Evolutionary conservation across 2,888 invertebrate species (phyloP), one percentile per base, ranked within the genome.

Genomic region (Dryobota labecula): DNA sequence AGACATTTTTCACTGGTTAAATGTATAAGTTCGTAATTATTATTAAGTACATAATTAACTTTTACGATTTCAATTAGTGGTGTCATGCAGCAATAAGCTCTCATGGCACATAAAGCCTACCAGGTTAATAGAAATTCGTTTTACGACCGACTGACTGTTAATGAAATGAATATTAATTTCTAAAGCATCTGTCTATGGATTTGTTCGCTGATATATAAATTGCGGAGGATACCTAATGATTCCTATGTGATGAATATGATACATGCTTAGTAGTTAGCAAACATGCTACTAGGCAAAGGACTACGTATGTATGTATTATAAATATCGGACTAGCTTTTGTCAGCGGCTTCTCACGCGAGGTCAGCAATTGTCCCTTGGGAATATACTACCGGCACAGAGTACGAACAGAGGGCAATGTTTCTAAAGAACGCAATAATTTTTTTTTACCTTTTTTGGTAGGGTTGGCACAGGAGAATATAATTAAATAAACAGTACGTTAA

Each of bases 31-130:
- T 38, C 38, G 18, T 27, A 38, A 61, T 69, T 49, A 70, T 56
- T 24, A 47, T 54, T 20, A 54, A 51, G 49, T 57, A 61, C n/a
- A 49, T 61, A 13, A 62, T 45, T 38, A 45, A 13, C 43, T 75
- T 61, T 41, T 27, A 47, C 20, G n/a, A 33, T 57, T 45, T 61
- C 36, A 74, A 18, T 56, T 13, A 56, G 15, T 8, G 49, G 30
- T 27, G 18, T 18, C 7, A 18, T 38, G 43, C 36, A 33, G 57
- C 43, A 9, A 24, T 24, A 18, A 60, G 7, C 45, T 8, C 65
- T 38, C 30, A 18, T 18, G 18, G 15, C 51, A 4, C 27, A 4
- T 4, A 18, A 18, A 4, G 11, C 27, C 27, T 27, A 13, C 9
- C 9, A n/a, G 15, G 18, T 38, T 38, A 38, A 62, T 47, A 75